A percentile compares a stretch with the other conserved stretches of the same genome.
These are phyloP conservation scores for Bergia puertoricense DNA, from an alignment of 92 coral and sea anemone genomes.

Conservation along the genomic window DNA sequence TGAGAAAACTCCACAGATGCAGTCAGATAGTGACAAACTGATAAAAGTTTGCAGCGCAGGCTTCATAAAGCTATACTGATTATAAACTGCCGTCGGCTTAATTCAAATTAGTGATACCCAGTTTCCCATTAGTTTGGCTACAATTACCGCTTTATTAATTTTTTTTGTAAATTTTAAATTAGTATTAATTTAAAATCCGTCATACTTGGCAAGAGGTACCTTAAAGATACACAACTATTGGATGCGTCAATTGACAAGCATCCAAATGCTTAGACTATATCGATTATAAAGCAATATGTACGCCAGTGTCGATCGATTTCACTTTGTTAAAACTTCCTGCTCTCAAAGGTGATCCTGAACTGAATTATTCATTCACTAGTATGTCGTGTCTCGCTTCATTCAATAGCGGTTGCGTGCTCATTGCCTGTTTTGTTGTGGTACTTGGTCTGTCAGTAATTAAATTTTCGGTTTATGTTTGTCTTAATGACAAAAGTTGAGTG, in stretches of 20 bases:
- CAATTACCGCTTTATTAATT: background rate
- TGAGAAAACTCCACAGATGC: background rate
- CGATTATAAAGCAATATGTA: background rate
- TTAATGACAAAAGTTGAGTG: background rate
- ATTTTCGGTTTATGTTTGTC: background rate
- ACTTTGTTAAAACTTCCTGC: conserved; percentile 12
- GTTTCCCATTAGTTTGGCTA: background rate
- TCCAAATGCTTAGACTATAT: background rate
- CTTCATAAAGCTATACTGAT: background rate
- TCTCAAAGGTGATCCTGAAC: background rate
- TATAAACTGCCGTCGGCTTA: conserved; percentile 8
- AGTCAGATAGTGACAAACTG: background rate
- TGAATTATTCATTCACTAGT: background rate
- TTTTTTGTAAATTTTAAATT: conserved; percentile 23
- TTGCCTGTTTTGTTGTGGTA: background rate
- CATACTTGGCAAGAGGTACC: background rate
- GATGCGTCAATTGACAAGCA: conserved; percentile 20
- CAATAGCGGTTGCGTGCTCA: background rate
- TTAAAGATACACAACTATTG: background rate
- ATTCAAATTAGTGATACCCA: background rate
- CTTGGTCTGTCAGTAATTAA: background rate
- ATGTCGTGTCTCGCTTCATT: background rate
- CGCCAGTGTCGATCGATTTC: conserved; percentile 9
- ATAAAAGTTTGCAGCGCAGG: too few relatives aligned
- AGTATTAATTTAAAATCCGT: background rate